These are phyloP conservation scores for Acanthosepion pharaonis DNA, from an alignment of 2,888 invertebrate species.

Conservation along the genomic window DNA sequence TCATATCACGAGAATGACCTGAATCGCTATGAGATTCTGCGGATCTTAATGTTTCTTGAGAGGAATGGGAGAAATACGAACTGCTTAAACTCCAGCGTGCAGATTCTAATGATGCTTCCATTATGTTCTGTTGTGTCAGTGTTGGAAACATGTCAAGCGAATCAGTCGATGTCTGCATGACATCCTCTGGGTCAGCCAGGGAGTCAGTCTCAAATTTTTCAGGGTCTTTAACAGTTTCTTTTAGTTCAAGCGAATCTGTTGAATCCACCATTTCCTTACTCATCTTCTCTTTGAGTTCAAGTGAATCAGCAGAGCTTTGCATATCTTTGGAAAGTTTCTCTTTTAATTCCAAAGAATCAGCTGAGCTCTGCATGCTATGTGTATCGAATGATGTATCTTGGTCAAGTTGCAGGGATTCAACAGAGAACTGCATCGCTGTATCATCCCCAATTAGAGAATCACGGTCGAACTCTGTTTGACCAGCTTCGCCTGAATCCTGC, in stretches of 20 bases:
- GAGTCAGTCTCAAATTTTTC: slow-evolving; percentile 61
- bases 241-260: slow-evolving; percentile 63
- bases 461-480: slow-evolving; percentile 60
- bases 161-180: slow-evolving; percentile 68
- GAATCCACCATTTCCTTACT: slow-evolving; percentile 59
- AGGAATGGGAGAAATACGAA: slow-evolving; percentile 66
- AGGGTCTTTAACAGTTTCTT: slow-evolving; percentile 53
- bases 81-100: slow-evolving; percentile 67
- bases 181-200: slow-evolving; percentile 57
- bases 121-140: slow-evolving; percentile 54
- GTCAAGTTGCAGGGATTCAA: slow-evolving; percentile 62
- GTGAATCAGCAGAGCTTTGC: slow-evolving; percentile 59
- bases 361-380: slow-evolving; percentile 57
- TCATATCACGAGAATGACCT: slow-evolving; percentile 63
- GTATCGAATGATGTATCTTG: slow-evolving; percentile 53
- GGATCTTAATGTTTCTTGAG: slow-evolving; percentile 65
- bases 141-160: slow-evolving; percentile 64
- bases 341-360: slow-evolving; percentile 54
- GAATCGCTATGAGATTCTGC: slow-evolving; percentile 66
- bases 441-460: slow-evolving; percentile 66
- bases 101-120: slow-evolving; percentile 61
- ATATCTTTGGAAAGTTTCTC: slow-evolving; percentile 50
- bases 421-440: slow-evolving; percentile 65
- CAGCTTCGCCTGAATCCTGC: slow-evolving; percentile 44
- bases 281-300: slow-evolving; percentile 53